Percentiles rank a stretch among this genome's conserved stretches.
Evolutionary conservation across 2,888 invertebrate species (phyloP).

Genomic region (Eilema caniola): DNA sequence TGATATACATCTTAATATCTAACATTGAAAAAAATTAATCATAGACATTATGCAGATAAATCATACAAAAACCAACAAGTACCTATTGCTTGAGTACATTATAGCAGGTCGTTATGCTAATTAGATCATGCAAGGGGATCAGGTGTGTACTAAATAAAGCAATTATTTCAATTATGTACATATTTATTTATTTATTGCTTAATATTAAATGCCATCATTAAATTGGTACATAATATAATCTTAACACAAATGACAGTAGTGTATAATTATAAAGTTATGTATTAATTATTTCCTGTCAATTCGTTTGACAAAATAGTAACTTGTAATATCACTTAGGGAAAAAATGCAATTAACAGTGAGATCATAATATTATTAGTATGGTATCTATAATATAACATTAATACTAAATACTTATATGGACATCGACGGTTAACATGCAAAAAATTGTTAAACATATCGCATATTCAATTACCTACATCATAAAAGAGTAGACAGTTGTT

Average conservation of each 20-base stretch:
- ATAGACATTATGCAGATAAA: slow-evolving; percentile 35
- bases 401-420: slow-evolving; percentile 8
- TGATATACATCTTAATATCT: slow-evolving; percentile 34
- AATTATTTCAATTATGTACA: slow-evolving; percentile 54
- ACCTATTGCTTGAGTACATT: slow-evolving; percentile 20
- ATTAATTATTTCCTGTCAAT: slow-evolving; percentile 25
- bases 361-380: slow-evolving; percentile 12
- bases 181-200: slow-evolving; percentile 52
- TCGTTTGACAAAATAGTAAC: background rate
- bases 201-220: slow-evolving; percentile 27
- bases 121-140: slow-evolving; percentile 31
- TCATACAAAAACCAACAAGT: slow-evolving; percentile 50
- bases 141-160: slow-evolving; percentile 55
- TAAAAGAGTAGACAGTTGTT: too few species aligned
- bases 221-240: slow-evolving; percentile 15
- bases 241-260: slow-evolving; percentile 32
- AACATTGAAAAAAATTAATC: slow-evolving; percentile 42
- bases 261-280: slow-evolving; percentile 22
- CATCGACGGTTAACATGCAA: background rate
- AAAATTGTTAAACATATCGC: background rate
- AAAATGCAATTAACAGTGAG: slow-evolving; percentile 14
- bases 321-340: slow-evolving; percentile 5
- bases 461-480: background rate
- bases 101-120: slow-evolving; percentile 47
- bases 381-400: slow-evolving; percentile 12